A percentile compares a stretch with the other conserved stretches of the same genome.
Evolutionary conservation across 2,113 vertebrate genomes (phyloP).

Genomic region (Oncorhynchus mykiss): DNA sequence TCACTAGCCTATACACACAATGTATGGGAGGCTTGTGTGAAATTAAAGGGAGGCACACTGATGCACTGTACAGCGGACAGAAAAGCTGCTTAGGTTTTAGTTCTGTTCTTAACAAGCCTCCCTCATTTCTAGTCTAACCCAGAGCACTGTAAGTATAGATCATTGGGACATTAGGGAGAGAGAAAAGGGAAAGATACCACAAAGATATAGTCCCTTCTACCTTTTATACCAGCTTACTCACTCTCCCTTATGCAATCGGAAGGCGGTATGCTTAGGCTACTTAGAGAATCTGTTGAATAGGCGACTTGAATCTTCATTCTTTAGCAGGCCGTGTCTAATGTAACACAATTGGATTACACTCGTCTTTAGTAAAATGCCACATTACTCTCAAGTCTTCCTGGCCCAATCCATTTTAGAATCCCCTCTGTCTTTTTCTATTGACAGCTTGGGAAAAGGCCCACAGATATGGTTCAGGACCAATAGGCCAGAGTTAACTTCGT

Average conservation of each 20-base stretch:
- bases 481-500: too few species aligned
- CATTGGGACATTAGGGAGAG: neutral
- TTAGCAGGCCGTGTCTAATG: neutral
- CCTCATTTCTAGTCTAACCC: neutral
- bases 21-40: constrained; percentile 4
- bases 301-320: neutral
- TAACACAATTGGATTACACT: neutral
- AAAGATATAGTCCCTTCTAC: neutral
- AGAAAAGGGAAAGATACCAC: constrained; percentile 25
- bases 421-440: too few species aligned
- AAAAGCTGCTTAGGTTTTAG: constrained; percentile 11
- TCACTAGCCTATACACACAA: neutral
- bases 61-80: neutral
- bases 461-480: too few species aligned
- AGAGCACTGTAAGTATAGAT: constrained; percentile 30
- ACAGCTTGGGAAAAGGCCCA: too few species aligned
- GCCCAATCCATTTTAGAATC: too few species aligned
- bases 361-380: neutral
- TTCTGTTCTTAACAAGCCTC: constrained; percentile 5
- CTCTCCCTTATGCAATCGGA: neutral
- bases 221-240: neutral
- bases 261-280: neutral
- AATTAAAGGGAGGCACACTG: neutral
- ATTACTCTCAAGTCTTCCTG: neutral
- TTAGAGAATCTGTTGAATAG: neutral